Conservation (phyloP, 2,797 vertebrate genomes). For the Chromis chromis region DNA sequence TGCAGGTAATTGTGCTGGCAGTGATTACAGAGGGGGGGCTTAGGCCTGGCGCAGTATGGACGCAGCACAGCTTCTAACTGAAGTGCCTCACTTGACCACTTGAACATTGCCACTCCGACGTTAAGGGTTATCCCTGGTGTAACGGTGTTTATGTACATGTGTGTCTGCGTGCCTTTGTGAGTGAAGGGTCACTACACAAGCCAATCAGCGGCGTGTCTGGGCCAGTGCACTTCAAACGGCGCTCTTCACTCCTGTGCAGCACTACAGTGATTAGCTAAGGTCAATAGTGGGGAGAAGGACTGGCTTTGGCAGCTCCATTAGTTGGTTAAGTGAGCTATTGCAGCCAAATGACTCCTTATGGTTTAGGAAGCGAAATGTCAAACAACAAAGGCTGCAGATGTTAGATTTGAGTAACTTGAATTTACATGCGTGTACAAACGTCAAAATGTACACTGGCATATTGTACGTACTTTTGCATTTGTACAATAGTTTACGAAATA, state of each 20-base stretch:
- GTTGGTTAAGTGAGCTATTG: conserved; percentile 45
- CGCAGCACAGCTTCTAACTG: conserved; percentile 39
- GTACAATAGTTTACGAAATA: neutral
- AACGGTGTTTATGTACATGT: conserved; percentile 20
- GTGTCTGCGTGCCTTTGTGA: conserved; percentile 26
- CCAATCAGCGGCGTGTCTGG: conserved; percentile 68
- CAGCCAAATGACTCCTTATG: conserved; percentile 33
- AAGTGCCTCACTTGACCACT: conserved; percentile 64
- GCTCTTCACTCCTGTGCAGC: conserved; percentile 61
- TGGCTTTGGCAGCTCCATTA: conserved; percentile 57
- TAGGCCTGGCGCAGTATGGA: conserved; percentile 34
- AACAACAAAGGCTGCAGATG: conserved; percentile 18
- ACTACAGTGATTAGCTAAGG: conserved; percentile 80
- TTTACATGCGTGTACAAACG: conserved; percentile 8
- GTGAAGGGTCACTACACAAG: conserved; percentile 46
- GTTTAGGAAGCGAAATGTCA: conserved; percentile 19
- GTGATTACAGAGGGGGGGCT: conserved; percentile 63
- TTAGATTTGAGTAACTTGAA: conserved; percentile 4
- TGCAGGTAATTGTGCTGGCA: conserved; percentile 61
- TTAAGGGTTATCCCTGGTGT: conserved; percentile 45
- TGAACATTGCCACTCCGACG: conserved; percentile 53
- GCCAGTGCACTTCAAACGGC: conserved; percentile 74
- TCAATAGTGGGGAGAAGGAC: conserved; percentile 69
- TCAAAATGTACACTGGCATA: neutral
- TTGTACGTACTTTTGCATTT: neutral